These are phyloP conservation scores for Steatornis caripensis DNA, from an alignment of 2,113 vertebrate species.

Conservation along the genomic window DNA sequence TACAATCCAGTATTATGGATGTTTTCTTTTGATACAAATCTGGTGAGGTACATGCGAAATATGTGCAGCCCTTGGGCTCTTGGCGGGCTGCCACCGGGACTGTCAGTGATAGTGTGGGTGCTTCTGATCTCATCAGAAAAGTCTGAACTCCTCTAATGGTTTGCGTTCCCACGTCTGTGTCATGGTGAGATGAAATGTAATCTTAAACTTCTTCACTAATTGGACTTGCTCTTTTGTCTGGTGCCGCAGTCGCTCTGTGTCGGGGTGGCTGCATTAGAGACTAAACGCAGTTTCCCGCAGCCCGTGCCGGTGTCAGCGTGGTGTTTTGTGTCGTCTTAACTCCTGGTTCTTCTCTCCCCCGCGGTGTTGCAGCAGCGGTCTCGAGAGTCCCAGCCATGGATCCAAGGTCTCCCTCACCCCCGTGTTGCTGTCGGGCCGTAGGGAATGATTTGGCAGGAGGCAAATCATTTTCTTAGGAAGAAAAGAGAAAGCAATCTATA, in stretches of 20 bases:
- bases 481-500: neutral
- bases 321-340: fast-evolving
- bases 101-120: neutral
- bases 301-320: fast-evolving
- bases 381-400: fast-evolving
- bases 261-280: neutral
- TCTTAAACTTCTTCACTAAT: neutral
- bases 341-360: neutral
- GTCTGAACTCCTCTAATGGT: neutral
- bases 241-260: fast-evolving
- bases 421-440: fast-evolving
- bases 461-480: neutral
- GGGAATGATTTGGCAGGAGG: neutral
- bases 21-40: conserved; percentile 44
- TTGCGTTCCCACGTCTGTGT: neutral
- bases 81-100: neutral
- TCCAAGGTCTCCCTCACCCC: fast-evolving
- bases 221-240: neutral
- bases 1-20: conserved; percentile 20
- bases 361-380: neutral
- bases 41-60: conserved; percentile 36
- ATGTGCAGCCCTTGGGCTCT: conserved; percentile 23
- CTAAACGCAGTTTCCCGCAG: fast-evolving
- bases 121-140: neutral
- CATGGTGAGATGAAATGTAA: neutral